Conservation (phyloP, 2,888 invertebrate genomes). For the Boloria euphrosyne region DNA sequence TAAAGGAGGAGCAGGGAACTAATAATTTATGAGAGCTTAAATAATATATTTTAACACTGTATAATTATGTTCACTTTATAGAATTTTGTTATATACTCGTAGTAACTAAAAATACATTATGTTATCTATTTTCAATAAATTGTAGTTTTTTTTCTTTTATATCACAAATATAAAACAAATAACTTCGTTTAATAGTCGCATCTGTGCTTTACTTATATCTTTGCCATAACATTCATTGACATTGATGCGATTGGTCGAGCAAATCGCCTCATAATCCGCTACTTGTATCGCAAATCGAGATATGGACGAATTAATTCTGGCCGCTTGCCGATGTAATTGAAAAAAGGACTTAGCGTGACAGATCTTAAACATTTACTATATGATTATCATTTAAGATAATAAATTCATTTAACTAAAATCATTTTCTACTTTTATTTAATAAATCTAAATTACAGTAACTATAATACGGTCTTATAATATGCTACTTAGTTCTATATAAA, state of each 20-base stretch:
- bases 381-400: constrained; percentile 5
- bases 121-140: too few species aligned
- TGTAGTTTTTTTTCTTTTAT: too few species aligned
- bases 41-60: too few species aligned
- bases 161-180: too few species aligned
- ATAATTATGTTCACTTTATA: too few species aligned
- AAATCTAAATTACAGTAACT: too few species aligned
- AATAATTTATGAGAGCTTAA: too few species aligned
- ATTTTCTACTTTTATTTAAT: neutral
- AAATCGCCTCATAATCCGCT: constrained; percentile 76
- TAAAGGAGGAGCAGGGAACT: too few species aligned
- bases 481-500: too few species aligned
- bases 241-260: constrained; percentile 69
- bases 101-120: too few species aligned
- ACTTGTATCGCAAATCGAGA: constrained; percentile 70
- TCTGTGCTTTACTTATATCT: constrained; percentile 48
- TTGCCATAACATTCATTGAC: constrained; percentile 51
- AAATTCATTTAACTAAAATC: neutral
- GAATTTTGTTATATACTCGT: too few species aligned
- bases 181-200: neutral
- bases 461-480: too few species aligned
- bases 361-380: constrained; percentile 46
- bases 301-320: constrained; percentile 74
- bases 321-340: constrained; percentile 70
- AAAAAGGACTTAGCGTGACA: constrained; percentile 66